These are phyloP conservation scores for Grammomys surdaster DNA, from an alignment of 2,113 vertebrate genomes.

Conservation along the genomic window DNA sequence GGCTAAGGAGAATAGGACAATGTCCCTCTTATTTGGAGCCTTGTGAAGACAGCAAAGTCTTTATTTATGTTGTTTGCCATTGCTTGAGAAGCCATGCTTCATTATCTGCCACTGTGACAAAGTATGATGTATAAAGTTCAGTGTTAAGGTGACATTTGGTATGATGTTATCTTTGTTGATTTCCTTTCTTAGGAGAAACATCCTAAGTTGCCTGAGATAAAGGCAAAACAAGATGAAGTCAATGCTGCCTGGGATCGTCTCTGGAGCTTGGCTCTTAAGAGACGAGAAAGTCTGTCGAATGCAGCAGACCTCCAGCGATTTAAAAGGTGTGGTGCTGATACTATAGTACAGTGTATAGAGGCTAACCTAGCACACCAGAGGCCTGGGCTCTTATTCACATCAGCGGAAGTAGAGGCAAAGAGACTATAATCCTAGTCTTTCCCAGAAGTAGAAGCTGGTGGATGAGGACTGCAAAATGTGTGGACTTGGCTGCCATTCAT, in stretches of 20 bases:
- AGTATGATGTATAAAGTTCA: neutral
- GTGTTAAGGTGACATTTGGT: neutral
- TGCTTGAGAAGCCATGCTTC: neutral
- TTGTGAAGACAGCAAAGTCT: neutral
- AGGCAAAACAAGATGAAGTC: conserved; percentile 70
- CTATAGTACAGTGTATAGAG: neutral
- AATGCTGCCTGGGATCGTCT: conserved; percentile 76
- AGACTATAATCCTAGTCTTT: neutral
- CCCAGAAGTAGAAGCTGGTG: neutral
- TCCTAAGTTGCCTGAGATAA: conserved; percentile 68
- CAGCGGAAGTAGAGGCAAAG: neutral
- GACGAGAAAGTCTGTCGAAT: conserved; percentile 44
- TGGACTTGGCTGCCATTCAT: neutral
- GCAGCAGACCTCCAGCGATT: conserved; percentile 76
- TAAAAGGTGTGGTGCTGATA: conserved; percentile 61
- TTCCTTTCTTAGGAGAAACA: conserved; percentile 61
- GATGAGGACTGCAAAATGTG: conserved; percentile 67
- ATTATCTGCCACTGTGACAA: neutral
- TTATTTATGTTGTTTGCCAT: neutral
- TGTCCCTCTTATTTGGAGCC: neutral
- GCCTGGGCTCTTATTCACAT: neutral
- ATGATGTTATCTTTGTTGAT: neutral
- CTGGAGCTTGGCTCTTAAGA: conserved; percentile 61
- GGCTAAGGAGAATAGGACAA: neutral
- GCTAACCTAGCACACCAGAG: neutral